Evolutionary conservation across 2,888 invertebrate genomes (phyloP).

Genomic region (Rhodophaea formosa): DNA sequence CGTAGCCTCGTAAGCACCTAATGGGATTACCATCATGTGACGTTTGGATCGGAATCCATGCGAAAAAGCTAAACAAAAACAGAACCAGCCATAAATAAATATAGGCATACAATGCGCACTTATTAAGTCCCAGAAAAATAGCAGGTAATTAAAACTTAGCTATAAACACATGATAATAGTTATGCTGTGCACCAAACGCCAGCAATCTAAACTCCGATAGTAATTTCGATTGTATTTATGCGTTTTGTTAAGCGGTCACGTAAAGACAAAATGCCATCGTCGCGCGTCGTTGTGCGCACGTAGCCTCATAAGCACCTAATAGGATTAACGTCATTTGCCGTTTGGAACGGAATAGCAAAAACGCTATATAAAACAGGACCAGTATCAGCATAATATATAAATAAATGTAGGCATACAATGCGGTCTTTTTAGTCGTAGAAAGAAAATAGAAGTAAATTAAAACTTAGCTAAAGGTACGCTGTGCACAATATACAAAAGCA

Average conservation of each 20-base stretch:
- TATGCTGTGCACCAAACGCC: too few relatives aligned
- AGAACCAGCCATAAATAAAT: too few relatives aligned
- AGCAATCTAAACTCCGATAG: constrained; percentile 41
- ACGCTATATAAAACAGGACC: background rate
- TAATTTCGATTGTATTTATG: constrained; percentile 48
- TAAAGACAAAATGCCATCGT: constrained; percentile 48
- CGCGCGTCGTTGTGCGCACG: constrained; percentile 45
- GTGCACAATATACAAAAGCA: background rate
- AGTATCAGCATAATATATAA: too few relatives aligned
- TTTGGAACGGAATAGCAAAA: constrained; percentile 18
- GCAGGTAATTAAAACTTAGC: too few relatives aligned
- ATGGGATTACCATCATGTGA: constrained; percentile 52
- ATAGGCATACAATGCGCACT: too few relatives aligned
- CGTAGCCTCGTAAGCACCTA: constrained; percentile 30
- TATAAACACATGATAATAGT: too few relatives aligned
- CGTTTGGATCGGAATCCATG: constrained; percentile 24
- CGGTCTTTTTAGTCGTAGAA: too few relatives aligned
- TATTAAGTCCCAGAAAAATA: too few relatives aligned
- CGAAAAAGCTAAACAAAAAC: background rate
- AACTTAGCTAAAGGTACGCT: too few relatives aligned
- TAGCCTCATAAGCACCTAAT: constrained; percentile 34
- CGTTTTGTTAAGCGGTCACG: constrained; percentile 45
- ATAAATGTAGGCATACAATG: too few relatives aligned
- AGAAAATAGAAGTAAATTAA: too few relatives aligned
- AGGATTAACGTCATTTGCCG: constrained; percentile 50